These are phyloP conservation scores for Clarias batrachus DNA, from an alignment of 2,113 vertebrate genomes.

Conservation along the genomic window DNA sequence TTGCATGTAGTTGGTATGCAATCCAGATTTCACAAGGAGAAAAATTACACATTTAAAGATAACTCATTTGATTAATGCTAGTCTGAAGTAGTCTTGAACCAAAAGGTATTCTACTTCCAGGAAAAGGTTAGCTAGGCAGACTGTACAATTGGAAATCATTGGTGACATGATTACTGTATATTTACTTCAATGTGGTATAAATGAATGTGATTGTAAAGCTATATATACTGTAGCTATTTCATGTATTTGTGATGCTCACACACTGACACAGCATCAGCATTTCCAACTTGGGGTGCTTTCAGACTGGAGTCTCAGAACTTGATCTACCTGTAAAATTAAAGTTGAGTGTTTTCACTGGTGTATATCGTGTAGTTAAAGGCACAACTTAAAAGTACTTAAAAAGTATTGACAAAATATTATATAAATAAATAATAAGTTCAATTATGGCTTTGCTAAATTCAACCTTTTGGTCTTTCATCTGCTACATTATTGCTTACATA, in stretches of 20 bases:
- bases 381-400: slow-evolving; percentile 3
- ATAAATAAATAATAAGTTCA: not conserved
- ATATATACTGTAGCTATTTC: not conserved
- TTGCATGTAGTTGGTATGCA: not conserved
- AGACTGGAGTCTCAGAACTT: not conserved
- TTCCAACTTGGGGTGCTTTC: too few species aligned
- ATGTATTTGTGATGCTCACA: not conserved
- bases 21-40: not conserved
- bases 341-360: not conserved
- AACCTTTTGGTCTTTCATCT: slow-evolving; percentile 3
- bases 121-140: not conserved
- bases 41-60: not conserved
- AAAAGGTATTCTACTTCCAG: not conserved
- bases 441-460: not conserved
- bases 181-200: not conserved
- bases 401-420: not conserved
- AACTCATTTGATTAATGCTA: not conserved
- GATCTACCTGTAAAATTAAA: not conserved
- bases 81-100: not conserved
- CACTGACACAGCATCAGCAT: not conserved
- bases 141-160: not conserved
- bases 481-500: slow-evolving; percentile 8
- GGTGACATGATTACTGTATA: not conserved
- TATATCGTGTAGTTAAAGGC: not conserved
- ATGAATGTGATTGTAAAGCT: not conserved